Conservation (phyloP, 2,113 vertebrate genomes). For the Hydropotes inermis region DNA sequence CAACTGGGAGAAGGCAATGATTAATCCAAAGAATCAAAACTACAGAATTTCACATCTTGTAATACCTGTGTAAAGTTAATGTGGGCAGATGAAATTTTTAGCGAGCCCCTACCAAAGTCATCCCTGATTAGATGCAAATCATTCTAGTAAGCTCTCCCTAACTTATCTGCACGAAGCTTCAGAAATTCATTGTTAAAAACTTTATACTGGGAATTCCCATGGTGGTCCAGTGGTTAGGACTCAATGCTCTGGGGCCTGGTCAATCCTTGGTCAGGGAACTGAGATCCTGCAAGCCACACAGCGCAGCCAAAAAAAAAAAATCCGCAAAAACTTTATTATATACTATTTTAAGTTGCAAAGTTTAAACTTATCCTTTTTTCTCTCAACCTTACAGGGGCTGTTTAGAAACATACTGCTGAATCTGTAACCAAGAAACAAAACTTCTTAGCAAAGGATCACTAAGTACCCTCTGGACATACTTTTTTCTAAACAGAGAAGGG, state of each 20-base stretch:
- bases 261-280: background rate
- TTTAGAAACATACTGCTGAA: slow-evolving; percentile 82
- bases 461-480: slow-evolving; percentile 25
- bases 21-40: background rate
- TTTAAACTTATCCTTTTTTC: slow-evolving; percentile 23
- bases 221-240: background rate
- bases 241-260: background rate
- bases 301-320: background rate
- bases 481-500: background rate
- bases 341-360: slow-evolving; percentile 29
- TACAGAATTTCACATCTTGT: background rate
- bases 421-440: slow-evolving; percentile 78
- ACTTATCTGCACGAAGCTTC: background rate
- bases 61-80: background rate
- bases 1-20: background rate
- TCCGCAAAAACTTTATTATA: background rate
- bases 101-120: background rate
- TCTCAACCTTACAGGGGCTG: slow-evolving; percentile 78
- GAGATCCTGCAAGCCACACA: background rate
- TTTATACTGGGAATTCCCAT: background rate
- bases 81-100: background rate
- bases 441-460: slow-evolving; percentile 42
- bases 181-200: background rate
- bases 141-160: background rate
- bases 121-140: background rate